Base-by-base conservation (phyloP, 2,888 invertebrate species). In the Pachymerium ferrugineum region DNA sequence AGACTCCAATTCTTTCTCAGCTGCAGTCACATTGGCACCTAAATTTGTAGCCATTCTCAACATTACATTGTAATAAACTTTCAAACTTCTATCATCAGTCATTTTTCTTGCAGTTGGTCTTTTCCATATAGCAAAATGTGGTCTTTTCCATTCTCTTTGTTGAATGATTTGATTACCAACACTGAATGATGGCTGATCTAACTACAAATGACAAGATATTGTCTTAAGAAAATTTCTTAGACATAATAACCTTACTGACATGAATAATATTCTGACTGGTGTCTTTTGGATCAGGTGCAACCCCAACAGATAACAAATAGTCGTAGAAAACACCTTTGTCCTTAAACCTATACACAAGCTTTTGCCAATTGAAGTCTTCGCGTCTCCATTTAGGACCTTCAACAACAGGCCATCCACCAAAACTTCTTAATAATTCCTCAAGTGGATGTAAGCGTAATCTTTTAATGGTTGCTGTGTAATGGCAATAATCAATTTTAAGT, bases 391-490 rank as follows among this genome's bases (percentile, higher is more conserved):
- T 77, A 30, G 88, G 85, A 0, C 90, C 93, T 77, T 90, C 89
- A 35, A 95, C 84, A n/a, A 92, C 90, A 0, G 97, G 97, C 96
- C 96, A 97, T 3, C 95, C 94, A 0, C 97, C 96, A 25, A 97
- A 85, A 14, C 87, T 85, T 47, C 86, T 85, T 73, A 96, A 83
- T 81, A 94, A 89, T 0, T 86, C 84, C 73, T 87, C 82, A 38
- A 95, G 86, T 0, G 94, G 93, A 2, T 84, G 83, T 62, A 91
- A 82, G 0, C 93, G 95, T 16, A 69, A 16, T 69, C n/a, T 1
- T 14, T 69, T 69, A 1, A 69, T 69, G 1, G 69, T 69, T n/a
- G 6, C 68, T 68, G n/a, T 68, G 25, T n/a, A n/a, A n/a, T n/a
- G n/a, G n/a, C n/a, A n/a, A n/a, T n/a, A n/a, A n/a, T n/a, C n/a